Percentiles rank a stretch among this genome's conserved stretches.
Conservation (phyloP, 2,113 vertebrate species). For the Gasterosteus aculeatus region DNA sequence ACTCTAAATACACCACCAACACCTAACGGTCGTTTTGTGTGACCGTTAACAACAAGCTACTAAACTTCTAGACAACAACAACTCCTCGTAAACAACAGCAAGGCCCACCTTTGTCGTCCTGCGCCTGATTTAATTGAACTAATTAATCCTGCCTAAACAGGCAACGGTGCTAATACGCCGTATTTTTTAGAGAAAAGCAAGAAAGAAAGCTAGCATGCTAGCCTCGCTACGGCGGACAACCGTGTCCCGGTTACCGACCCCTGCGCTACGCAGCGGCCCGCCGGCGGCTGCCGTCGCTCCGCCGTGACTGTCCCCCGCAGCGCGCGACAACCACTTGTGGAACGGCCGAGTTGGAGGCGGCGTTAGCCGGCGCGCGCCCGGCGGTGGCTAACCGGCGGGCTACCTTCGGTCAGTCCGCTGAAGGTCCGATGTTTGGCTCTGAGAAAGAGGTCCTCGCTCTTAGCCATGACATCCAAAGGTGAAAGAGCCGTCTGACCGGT, state of each 20-base stretch:
- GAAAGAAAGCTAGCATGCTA: slow-evolving; percentile 20
- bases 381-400: slow-evolving; percentile 10
- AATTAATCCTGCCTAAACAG: too few species aligned
- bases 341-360: not conserved
- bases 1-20: not conserved
- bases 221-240: not conserved
- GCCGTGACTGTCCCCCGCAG: too few species aligned
- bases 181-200: slow-evolving; percentile 13
- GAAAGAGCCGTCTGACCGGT: not conserved
- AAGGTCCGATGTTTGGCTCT: slow-evolving; percentile 75
- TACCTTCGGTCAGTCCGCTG: slow-evolving; percentile 81
- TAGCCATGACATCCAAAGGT: slow-evolving; percentile 62
- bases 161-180: too few species aligned
- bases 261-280: not conserved
- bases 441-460: slow-evolving; percentile 71
- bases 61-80: not conserved
- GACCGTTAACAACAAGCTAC: too few species aligned
- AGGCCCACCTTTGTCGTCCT: not conserved
- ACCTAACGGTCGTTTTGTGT: not conserved
- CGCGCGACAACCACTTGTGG: not conserved
- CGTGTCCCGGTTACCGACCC: not conserved
- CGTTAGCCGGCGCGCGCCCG: not conserved
- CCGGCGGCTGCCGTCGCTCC: not conserved
- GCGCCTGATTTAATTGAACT: not conserved
- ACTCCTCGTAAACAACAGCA: not conserved